phyloP scores from a whole-genome alignment of 2,888 invertebrate genomes.

The Drosophila lutescens region DNA sequence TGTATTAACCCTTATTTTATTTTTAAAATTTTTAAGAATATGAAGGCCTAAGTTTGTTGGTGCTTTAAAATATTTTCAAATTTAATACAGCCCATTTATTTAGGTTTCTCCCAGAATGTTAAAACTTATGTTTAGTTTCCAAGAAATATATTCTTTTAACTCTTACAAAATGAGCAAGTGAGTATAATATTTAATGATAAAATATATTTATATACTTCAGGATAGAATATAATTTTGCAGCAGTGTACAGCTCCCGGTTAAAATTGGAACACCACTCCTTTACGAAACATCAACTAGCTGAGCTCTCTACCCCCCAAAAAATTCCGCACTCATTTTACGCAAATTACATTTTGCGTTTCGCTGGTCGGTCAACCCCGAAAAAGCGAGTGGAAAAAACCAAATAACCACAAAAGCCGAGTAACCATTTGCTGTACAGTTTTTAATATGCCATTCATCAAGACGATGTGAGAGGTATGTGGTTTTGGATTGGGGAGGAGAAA shows the following conservation, averaged over 20 bases:
- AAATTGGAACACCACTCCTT: constrained; percentile 11
- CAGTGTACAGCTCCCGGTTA: constrained; percentile 1
- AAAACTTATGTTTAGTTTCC: too few relatives aligned
- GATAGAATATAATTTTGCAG: too few relatives aligned
- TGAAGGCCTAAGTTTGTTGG: too few relatives aligned
- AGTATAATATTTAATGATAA: too few relatives aligned
- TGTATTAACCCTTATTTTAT: too few relatives aligned
- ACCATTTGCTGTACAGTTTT: constrained; percentile 61
- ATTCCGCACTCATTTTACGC: constrained; percentile 67
- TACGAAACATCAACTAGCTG: constrained; percentile 36
- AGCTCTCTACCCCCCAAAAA: constrained; percentile 3
- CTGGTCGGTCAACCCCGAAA: constrained; percentile 56
- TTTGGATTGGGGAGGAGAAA: constrained; percentile 6
- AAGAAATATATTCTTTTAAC: too few relatives aligned
- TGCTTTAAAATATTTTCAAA: too few relatives aligned
- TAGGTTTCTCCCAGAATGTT: too few relatives aligned
- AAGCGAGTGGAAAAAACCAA: constrained; percentile 7
- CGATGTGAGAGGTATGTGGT: constrained; percentile 9
- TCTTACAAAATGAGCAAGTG: too few relatives aligned
- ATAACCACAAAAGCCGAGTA: constrained; percentile 16
- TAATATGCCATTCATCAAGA: constrained; percentile 64
- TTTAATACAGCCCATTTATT: too few relatives aligned
- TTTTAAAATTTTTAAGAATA: not conserved
- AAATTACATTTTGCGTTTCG: constrained; percentile 68
- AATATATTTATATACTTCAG: not conserved